Evolutionary conservation across 2,113 vertebrate genomes (phyloP), one percentile per base, ranked within the genome.

Genomic region (Alethe castanea): DNA sequence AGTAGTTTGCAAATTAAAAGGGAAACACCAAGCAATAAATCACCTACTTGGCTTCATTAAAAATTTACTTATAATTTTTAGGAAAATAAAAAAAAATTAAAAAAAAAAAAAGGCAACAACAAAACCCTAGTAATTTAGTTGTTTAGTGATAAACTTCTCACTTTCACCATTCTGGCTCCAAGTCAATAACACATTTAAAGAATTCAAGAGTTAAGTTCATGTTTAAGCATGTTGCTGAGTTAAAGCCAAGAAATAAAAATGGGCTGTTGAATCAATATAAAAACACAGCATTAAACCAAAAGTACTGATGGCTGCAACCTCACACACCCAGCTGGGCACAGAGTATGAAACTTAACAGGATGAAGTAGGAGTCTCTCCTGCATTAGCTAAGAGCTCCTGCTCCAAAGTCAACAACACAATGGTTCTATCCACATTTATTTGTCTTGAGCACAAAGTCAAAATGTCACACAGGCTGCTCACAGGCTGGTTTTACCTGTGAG

Each of bases 391-490:
- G 23, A 53, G 31, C 33, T 72, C 25, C 57, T 74, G 70, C 57
- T 76, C 65, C 36, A 56, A 59, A 66, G 13, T 22, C 60, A 81
- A 36, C 16, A 88, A 5, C 23, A 4, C 14, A n/a, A 64, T 1
- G 26, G 45, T 26, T 67, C 40, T 76, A 48, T 8, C n/a, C 36
- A 50, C 28, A 10, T 26, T 76, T 19, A 61, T 12, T 9, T 31
- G 36, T 35, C 61, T n/a, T 6, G 22, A 91, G 57, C 53, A 84
- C 35, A 11, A 84, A 59, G 19, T 52, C 61, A 74, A 13, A 44
- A 6, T 0, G 2, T 64, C 84, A 59, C 19, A 12, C 0, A 8
- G 35, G 35, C 61, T n/a, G 14, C 4, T 29, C 4, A 7, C 1
- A 18, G 56, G 53, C 35, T 73, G 83, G 12, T 19, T 74, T 38